phyloP scores from a whole-genome alignment of 1,140 invertebrate genomes.

The Eupeodes corollae region DNA sequence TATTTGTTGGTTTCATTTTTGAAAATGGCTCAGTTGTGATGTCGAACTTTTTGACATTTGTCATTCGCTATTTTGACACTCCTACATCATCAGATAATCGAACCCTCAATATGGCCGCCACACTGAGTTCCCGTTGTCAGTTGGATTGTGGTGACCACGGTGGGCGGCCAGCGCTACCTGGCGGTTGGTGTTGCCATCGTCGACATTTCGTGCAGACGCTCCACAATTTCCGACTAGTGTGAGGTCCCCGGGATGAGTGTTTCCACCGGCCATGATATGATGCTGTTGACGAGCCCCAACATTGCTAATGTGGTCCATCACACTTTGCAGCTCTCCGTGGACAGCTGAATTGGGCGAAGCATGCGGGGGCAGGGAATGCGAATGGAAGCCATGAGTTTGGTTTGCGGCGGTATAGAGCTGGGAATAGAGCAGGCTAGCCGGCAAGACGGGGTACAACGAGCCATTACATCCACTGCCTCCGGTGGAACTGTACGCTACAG shows the following conservation, averaged over 20 bases:
- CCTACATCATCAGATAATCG: not conserved
- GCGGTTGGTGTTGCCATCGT: conserved; percentile 39
- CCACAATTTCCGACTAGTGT: conserved; percentile 49
- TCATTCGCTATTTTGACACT: not conserved
- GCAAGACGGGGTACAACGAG: conserved; percentile 58
- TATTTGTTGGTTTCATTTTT: too few species aligned
- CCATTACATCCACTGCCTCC: conserved; percentile 44
- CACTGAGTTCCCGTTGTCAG: conserved; percentile 51
- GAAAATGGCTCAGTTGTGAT: too few species aligned
- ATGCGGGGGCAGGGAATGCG: conserved; percentile 50
- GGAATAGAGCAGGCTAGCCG: conserved; percentile 68
- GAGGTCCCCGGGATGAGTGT: conserved; percentile 40
- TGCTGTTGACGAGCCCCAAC: conserved; percentile 41
- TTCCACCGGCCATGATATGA: conserved; percentile 40
- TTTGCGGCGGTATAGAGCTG: conserved; percentile 68
- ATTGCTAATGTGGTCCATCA: conserved; percentile 60
- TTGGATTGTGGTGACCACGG: conserved; percentile 49
- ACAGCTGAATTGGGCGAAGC: conserved; percentile 46
- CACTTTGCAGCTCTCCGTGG: conserved; percentile 54
- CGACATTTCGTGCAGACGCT: conserved; percentile 47
- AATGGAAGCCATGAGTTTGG: conserved; percentile 62
- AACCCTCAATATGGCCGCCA: conserved; percentile 48
- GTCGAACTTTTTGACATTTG: not conserved
- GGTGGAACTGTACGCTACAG: conserved; percentile 7
- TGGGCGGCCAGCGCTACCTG: conserved; percentile 45